A percentile compares a stretch with the other conserved stretches of the same genome.
Conservation (phyloP, 2,113 vertebrate species). For the Sigmodon hispidus region DNA sequence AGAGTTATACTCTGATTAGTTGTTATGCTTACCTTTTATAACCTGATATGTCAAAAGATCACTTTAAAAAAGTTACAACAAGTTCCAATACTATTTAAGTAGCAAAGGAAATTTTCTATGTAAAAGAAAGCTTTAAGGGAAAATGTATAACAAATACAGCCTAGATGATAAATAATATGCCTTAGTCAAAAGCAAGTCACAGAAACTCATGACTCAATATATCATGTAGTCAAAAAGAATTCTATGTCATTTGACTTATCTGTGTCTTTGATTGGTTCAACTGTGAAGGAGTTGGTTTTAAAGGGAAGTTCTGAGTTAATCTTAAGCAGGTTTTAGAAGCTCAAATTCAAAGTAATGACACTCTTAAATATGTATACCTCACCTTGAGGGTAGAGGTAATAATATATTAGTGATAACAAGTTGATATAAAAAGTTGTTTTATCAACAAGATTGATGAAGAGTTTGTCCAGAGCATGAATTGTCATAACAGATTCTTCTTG, state of each 20-base stretch:
- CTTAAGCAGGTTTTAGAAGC: conserved; percentile 2
- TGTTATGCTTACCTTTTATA: neutral
- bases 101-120: neutral
- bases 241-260: neutral
- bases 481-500: neutral
- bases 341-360: conserved; percentile 3
- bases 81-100: neutral
- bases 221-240: neutral
- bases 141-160: neutral
- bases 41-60: neutral
- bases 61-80: neutral
- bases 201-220: neutral
- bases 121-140: neutral
- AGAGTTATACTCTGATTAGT: neutral
- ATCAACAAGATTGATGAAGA: neutral
- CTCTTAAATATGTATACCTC: neutral
- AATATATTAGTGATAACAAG: neutral
- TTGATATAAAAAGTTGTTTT: conserved; percentile 1
- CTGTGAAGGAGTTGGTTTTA: conserved; percentile 45
- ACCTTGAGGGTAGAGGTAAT: neutral
- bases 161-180: neutral
- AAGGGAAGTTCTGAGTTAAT: neutral
- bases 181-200: neutral
- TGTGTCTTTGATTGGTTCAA: neutral
- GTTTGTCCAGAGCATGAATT: neutral